phyloP scores from a whole-genome alignment of 2,797 vertebrate species.

The Alosa sapidissima region DNA sequence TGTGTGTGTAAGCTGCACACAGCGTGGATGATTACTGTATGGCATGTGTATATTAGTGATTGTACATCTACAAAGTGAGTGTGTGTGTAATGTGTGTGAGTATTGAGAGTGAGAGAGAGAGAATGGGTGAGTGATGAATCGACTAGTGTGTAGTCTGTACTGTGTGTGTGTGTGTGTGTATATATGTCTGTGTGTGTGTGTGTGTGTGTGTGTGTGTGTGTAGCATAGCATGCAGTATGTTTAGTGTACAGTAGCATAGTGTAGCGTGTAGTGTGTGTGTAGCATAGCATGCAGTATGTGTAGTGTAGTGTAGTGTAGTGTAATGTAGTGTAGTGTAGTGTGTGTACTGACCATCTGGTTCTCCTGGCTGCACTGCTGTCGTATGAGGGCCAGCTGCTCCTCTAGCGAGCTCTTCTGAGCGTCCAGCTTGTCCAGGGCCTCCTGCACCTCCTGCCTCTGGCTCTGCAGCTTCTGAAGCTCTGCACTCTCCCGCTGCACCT shows the following conservation, averaged over 20 bases:
- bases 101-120: not conserved
- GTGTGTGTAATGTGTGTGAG: not conserved
- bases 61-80: not conserved
- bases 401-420: constrained; percentile 90
- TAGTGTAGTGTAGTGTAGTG: not conserved
- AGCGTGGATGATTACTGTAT: not conserved
- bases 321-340: not conserved
- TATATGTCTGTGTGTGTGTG: not conserved
- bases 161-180: not conserved
- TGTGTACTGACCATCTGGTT: constrained; percentile 79
- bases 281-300: not conserved
- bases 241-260: not conserved
- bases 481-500: constrained; percentile 85
- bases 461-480: constrained; percentile 86
- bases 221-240: not conserved
- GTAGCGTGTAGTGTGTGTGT: not conserved
- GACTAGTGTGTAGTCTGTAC: not conserved
- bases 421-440: constrained; percentile 88
- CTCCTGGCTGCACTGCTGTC: constrained; percentile 88
- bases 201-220: not conserved
- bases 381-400: constrained; percentile 86
- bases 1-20: not conserved
- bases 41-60: not conserved
- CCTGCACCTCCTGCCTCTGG: constrained; percentile 91
- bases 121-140: not conserved